Percentiles rank a stretch among this genome's conserved stretches.
phyloP scores from a whole-genome alignment of 1,140 invertebrate genomes.

The Solenopsis invicta region DNA sequence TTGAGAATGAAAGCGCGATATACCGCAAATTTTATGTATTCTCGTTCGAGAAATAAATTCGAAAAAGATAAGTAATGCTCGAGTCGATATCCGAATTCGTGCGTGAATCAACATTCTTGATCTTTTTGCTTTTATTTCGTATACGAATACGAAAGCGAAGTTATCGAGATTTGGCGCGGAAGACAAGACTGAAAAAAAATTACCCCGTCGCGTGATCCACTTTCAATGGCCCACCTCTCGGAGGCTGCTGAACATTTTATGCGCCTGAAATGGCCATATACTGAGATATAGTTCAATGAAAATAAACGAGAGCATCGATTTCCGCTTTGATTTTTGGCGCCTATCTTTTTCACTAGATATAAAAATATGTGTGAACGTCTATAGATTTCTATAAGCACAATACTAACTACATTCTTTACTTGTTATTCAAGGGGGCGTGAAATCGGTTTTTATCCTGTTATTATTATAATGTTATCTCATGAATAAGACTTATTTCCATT shows the following conservation, averaged over 20 bases:
- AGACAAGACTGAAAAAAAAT: constrained; percentile 56
- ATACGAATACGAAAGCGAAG: neutral
- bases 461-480: neutral
- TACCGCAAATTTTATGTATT: neutral
- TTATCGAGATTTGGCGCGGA: neutral
- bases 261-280: neutral
- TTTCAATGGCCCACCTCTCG: constrained; percentile 54
- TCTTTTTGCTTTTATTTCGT: neutral
- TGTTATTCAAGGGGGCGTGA: too few relatives aligned
- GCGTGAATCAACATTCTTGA: neutral
- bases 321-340: neutral
- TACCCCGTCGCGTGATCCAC: neutral
- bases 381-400: neutral
- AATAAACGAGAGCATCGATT: constrained; percentile 16
- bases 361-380: neutral
- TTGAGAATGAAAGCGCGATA: neutral
- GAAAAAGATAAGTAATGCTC: neutral
- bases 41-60: constrained; percentile 4
- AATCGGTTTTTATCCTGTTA: too few relatives aligned
- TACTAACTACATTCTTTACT: neutral
- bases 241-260: neutral
- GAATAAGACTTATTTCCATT: neutral
- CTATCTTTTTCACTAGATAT: neutral
- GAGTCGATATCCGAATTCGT: neutral
- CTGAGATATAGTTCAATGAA: neutral